Evolutionary conservation across 2,888 invertebrate species (phyloP).

Genomic region (Lissocephala sabroskyi): DNA sequence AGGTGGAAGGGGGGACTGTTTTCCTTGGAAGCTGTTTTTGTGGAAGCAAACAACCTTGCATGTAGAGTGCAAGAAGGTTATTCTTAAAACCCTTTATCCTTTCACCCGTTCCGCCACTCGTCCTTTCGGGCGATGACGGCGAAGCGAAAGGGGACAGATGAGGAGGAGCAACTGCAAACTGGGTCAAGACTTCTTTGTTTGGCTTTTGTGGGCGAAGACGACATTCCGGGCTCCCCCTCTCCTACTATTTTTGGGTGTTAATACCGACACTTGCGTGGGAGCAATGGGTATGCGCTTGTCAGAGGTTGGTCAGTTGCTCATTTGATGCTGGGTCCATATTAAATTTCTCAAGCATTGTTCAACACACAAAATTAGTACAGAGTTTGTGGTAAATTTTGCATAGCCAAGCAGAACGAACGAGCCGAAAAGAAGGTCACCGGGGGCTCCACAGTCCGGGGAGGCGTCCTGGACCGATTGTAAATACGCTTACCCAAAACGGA

Average conservation of each 20-base stretch:
- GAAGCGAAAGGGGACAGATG: constrained; percentile 27
- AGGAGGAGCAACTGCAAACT: constrained; percentile 21
- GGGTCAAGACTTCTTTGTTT: constrained; percentile 56
- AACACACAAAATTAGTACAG: constrained; percentile 40
- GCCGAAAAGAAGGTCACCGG: constrained; percentile 36
- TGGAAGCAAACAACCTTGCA: not conserved
- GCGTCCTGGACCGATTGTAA: constrained; percentile 3
- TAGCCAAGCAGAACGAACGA: constrained; percentile 21
- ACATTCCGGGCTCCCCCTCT: not conserved
- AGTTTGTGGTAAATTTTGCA: constrained; percentile 53
- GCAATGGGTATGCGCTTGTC: not conserved
- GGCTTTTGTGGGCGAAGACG: constrained; percentile 29
- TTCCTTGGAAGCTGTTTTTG: not conserved
- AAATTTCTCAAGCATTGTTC: constrained; percentile 54
- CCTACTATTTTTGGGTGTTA: too few species aligned
- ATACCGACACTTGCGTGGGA: too few species aligned
- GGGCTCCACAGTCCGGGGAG: not conserved
- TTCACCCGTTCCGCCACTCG: not conserved
- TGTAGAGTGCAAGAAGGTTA: constrained; percentile 1
- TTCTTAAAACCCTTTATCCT: constrained; percentile 26
- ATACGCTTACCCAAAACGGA: constrained; percentile 30
- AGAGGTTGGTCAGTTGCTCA: constrained; percentile 23
- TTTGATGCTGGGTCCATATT: constrained; percentile 28
- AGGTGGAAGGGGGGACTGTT: too few species aligned
- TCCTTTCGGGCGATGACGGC: not conserved